A percentile compares a stretch with the other conserved stretches of the same genome.
Conservation (phyloP, 23 tunicate species). For the Botrylloides violaceus region DNA sequence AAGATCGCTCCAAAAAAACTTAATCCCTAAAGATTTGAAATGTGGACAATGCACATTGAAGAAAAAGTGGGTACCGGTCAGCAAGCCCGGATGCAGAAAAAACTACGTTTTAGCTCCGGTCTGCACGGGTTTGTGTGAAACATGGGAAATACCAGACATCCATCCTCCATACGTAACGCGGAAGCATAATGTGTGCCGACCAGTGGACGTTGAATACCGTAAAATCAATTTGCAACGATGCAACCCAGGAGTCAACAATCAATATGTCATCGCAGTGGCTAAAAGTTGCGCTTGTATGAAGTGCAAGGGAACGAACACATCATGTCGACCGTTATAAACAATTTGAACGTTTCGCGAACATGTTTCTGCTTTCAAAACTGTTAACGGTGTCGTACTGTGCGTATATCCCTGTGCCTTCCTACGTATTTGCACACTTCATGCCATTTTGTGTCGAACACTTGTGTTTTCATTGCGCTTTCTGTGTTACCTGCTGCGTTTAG, state of each 20-base stretch:
- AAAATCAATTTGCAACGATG: slow-evolving; percentile 22
- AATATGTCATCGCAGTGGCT: slow-evolving; percentile 6
- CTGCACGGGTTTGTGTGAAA: slow-evolving; percentile 31
- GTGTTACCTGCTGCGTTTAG: too few species aligned
- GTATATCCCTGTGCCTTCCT: slow-evolving; percentile 11
- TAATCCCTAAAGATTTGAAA: slow-evolving; percentile 7
- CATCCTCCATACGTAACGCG: slow-evolving; percentile 23
- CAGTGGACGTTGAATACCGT: slow-evolving; percentile 10
- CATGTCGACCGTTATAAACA: slow-evolving; percentile 15
- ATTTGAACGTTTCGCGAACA: background rate
- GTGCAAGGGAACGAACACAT: slow-evolving; percentile 20
- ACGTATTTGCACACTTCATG: slow-evolving; percentile 19
- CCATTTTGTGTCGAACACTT: slow-evolving; percentile 2
- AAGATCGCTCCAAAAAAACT: background rate
- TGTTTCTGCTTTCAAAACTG: slow-evolving; percentile 1
- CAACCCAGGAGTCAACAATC: slow-evolving; percentile 18
- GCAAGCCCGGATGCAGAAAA: slow-evolving; percentile 24
- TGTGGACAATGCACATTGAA: slow-evolving; percentile 24
- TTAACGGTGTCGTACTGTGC: slow-evolving; percentile 26
- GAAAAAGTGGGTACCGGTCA: slow-evolving; percentile 1
- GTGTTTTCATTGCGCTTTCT: background rate
- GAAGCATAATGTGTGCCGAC: slow-evolving; percentile 32
- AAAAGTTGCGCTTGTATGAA: slow-evolving; percentile 15
- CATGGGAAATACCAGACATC: slow-evolving; percentile 41
- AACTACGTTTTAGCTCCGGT: background rate